Evolutionary conservation across 2,888 invertebrate species (phyloP).

Genomic region (Epinotia ramella): DNA sequence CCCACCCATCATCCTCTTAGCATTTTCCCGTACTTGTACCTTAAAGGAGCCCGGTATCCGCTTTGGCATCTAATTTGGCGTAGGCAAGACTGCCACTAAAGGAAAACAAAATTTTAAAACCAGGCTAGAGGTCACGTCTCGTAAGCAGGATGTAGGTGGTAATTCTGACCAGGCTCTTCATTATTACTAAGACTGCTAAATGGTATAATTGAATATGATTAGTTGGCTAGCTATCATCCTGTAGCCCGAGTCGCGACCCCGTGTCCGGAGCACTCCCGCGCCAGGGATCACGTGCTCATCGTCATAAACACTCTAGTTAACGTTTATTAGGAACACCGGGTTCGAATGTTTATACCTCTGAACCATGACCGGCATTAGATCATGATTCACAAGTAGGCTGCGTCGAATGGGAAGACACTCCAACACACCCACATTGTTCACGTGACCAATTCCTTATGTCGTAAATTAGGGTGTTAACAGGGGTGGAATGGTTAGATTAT

Average conservation of each 20-base stretch:
- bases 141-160: constrained; percentile 33
- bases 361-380: neutral
- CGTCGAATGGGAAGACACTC: neutral
- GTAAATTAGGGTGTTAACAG: too few species aligned
- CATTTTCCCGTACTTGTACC: too few species aligned
- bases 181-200: constrained; percentile 29
- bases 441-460: too few species aligned
- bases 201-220: constrained; percentile 58
- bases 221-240: constrained; percentile 21
- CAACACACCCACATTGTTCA: too few species aligned
- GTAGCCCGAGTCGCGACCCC: constrained; percentile 56
- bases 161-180: constrained; percentile 16
- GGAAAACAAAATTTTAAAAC: constrained; percentile 9
- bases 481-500: too few species aligned
- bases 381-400: constrained; percentile 28
- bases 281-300: constrained; percentile 69
- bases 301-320: constrained; percentile 65
- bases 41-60: too few species aligned
- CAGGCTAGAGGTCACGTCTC: constrained; percentile 29
- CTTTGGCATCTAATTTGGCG: too few species aligned
- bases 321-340: constrained; percentile 28
- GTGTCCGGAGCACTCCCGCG: constrained; percentile 55
- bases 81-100: neutral
- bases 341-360: constrained; percentile 30
- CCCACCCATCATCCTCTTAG: too few species aligned